Base-by-base conservation (phyloP, 2,797 vertebrate genomes). In the Sebastiscus tertius region DNA sequence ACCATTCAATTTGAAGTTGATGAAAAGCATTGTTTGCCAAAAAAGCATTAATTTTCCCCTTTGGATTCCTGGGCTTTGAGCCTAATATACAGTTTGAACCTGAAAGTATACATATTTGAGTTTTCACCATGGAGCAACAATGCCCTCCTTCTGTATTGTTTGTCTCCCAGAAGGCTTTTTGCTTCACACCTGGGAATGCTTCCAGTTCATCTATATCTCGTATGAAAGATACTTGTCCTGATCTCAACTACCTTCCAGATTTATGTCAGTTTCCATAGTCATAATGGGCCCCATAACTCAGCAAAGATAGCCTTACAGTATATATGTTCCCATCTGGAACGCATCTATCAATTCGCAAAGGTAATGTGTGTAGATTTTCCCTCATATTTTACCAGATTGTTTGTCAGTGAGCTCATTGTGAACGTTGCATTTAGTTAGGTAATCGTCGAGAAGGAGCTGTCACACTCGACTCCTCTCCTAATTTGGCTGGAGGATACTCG, bases 251-350 rank as follows among this genome's bases (percentile, higher is more conserved):
- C 69, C 2, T 0, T 59, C 22, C 42, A 77, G 77, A 93, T 93
- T 91, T 90, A 92, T 84, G 68, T 22, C 67, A 20, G 39, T 87
- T 90, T 84, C 79, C 70, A 79, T 20, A 27, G 61, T 77, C 74
- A 70, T 84, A 71, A 87, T 79, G 70, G 81, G 14, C 56, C 8
- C 62, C 64, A 85, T 87, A 86, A 86, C 83, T 89, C 75, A 89
- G 39, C 14, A 71, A 72, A 81, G 75, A 92, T 49, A 69, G 71
- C 52, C 66, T 72, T 70, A 80, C 75, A 87, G 76, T 78, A 62
- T 73, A 81, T 29, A 81, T 29, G 63, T 58, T 72, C 68, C 78
- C 82, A 88, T 90, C 90, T 93, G 83, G 91, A 81, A 86, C 4
- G 22, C 83, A 79, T 92, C 62, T 73, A 79, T 83, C 65, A 74